These are phyloP conservation scores for Sialis lutaria DNA, from an alignment of 2,888 invertebrate species.

Conservation along the genomic window DNA sequence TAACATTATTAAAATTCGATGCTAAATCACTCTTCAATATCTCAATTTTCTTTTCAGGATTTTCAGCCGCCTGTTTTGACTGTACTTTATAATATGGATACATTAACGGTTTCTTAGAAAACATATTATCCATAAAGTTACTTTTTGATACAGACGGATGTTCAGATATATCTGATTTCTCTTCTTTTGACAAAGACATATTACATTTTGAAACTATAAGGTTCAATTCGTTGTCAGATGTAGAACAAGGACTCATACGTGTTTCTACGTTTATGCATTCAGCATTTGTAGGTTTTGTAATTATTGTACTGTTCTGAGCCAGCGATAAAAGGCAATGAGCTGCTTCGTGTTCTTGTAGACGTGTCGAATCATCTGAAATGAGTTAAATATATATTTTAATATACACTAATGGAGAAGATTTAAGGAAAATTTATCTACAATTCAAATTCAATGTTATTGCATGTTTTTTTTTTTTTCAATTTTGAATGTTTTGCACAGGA, in stretches of 20 bases:
- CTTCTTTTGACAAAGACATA: background rate
- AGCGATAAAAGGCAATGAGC: slow-evolving; percentile 66
- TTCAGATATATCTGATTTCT: slow-evolving; percentile 9
- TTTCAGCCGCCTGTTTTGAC: slow-evolving; percentile 17
- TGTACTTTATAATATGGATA: slow-evolving; percentile 43
- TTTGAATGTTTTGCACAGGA: too few species aligned
- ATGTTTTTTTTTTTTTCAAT: too few species aligned
- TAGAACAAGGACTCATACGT: slow-evolving; percentile 8
- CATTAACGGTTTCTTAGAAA: slow-evolving; percentile 44
- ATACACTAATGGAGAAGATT: too few species aligned
- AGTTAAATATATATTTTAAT: slow-evolving; percentile 13
- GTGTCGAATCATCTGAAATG: slow-evolving; percentile 49
- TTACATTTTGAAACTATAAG: background rate
- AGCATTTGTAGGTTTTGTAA: slow-evolving; percentile 3
- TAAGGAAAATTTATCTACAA: too few species aligned
- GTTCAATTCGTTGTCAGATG: slow-evolving; percentile 7
- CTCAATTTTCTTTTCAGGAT: slow-evolving; percentile 2
- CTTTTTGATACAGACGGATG: slow-evolving; percentile 12
- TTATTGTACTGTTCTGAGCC: slow-evolving; percentile 32
- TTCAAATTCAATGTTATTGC: too few species aligned
- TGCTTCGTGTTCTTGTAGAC: slow-evolving; percentile 70
- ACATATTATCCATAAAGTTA: slow-evolving; percentile 21
- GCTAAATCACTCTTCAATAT: slow-evolving; percentile 1
- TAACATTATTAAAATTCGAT: slow-evolving; percentile 3
- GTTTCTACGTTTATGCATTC: slow-evolving; percentile 2